A percentile compares a stretch with the other conserved stretches of the same genome.
Conservation (phyloP, 2,797 vertebrate genomes). For the Falco biarmicus region DNA sequence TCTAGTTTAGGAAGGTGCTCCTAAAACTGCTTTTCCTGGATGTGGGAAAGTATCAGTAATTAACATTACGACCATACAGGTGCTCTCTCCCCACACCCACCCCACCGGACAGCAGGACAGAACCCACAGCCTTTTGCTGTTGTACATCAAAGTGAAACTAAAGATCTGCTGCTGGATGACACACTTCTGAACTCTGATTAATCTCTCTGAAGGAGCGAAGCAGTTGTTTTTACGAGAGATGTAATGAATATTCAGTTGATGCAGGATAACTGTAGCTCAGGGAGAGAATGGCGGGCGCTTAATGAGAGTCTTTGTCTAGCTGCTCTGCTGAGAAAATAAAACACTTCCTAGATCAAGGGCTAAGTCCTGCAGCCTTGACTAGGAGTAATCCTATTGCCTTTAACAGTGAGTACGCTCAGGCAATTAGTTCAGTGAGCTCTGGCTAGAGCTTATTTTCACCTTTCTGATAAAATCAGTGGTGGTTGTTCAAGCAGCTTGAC, state of each 20-base stretch:
- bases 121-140: fast-evolving
- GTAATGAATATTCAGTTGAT: neutral
- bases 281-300: neutral
- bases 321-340: neutral
- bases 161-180: neutral
- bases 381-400: fast-evolving
- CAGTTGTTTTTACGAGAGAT: neutral
- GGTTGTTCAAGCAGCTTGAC: too few relatives aligned
- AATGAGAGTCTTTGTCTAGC: fast-evolving
- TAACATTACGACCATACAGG: neutral
- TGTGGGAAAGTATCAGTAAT: neutral
- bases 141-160: neutral
- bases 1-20: neutral
- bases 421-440: neutral
- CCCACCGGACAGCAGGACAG: too few relatives aligned
- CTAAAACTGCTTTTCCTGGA: neutral
- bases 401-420: fast-evolving
- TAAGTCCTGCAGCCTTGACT: fast-evolving
- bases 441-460: neutral
- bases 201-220: neutral
- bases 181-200: neutral
- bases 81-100: too few relatives aligned
- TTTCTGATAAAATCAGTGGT: too few relatives aligned
- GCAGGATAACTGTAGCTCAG: neutral
- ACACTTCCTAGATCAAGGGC: neutral